Evolutionary conservation across 2,888 invertebrate genomes (phyloP).

Genomic region (Nycteola revayana): DNA sequence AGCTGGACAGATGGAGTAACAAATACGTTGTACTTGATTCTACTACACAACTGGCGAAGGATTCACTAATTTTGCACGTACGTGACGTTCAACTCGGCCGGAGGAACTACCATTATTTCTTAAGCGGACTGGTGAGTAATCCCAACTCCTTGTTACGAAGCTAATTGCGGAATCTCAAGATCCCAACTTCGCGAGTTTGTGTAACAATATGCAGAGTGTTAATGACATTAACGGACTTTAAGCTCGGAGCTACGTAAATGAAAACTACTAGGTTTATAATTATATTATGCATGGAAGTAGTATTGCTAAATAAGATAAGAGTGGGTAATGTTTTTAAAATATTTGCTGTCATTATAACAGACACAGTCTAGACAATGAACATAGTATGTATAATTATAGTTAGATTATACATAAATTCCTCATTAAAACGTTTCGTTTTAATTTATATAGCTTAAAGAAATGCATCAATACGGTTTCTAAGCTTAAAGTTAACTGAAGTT

Average conservation of each 20-base stretch:
- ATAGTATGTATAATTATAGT: no score
- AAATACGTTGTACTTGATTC: conserved; percentile 95
- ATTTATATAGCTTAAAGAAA: no score
- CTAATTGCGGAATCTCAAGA: conserved; percentile 19
- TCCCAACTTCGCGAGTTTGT: conserved; percentile 10
- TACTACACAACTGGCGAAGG: conserved; percentile 92
- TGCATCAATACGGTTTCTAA: no score
- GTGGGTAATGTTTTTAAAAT: no score
- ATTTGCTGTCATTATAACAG: no score
- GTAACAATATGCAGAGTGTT: conserved; percentile 10
- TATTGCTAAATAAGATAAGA: no score
- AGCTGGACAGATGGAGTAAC: conserved; percentile 90
- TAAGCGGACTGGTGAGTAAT: conserved; percentile 92
- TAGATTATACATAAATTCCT: no score
- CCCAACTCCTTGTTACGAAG: conserved; percentile 18
- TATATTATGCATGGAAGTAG: no score
- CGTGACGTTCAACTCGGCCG: conserved; percentile 92
- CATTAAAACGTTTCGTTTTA: no score
- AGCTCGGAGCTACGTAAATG: conserved; percentile 2
- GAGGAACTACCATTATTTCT: conserved; percentile 94
- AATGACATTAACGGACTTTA: conserved; percentile 11
- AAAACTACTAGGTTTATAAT: no score
- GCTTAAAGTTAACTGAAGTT: no score
- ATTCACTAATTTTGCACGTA: conserved; percentile 92
- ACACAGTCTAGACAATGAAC: no score